Conservation (phyloP, 2,797 vertebrate species). For the Rhabdophis nuchalis region DNA sequence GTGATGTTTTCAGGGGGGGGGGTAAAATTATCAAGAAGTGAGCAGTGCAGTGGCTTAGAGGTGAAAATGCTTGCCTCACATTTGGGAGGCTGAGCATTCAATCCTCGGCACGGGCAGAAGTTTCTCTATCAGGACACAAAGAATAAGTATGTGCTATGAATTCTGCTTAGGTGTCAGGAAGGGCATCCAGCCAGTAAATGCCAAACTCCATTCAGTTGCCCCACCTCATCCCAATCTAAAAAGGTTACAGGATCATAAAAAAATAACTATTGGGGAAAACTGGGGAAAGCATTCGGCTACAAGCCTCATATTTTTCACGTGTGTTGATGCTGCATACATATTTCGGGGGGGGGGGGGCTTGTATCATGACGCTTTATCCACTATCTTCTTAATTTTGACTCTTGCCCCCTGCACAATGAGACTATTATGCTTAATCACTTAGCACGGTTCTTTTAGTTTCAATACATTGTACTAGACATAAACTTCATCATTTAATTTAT, state of each 20-base stretch:
- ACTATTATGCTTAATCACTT: not conserved
- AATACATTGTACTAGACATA: not conserved
- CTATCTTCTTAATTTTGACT: not conserved
- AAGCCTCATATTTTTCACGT: not conserved
- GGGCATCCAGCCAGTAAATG: not conserved
- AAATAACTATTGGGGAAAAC: not conserved
- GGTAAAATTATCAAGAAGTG: not conserved
- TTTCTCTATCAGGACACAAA: not conserved
- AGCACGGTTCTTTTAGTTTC: not conserved
- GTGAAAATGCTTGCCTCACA: not conserved
- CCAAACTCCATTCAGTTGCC: not conserved
- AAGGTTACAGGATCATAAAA: not conserved
- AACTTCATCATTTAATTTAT: not conserved
- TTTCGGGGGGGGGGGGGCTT: not conserved
- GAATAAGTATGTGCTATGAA: not conserved
- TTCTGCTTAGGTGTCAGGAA: not conserved
- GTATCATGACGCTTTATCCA: not conserved
- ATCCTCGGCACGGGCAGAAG: not conserved
- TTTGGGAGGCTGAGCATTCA: not conserved
- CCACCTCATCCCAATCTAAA: not conserved
- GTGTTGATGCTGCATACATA: not conserved
- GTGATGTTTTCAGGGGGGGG: not conserved
- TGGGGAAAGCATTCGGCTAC: not conserved
- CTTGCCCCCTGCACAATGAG: not conserved
- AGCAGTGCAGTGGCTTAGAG: not conserved